Base-by-base conservation (phyloP, 2,888 invertebrate genomes). In the Taenaris catops region DNA sequence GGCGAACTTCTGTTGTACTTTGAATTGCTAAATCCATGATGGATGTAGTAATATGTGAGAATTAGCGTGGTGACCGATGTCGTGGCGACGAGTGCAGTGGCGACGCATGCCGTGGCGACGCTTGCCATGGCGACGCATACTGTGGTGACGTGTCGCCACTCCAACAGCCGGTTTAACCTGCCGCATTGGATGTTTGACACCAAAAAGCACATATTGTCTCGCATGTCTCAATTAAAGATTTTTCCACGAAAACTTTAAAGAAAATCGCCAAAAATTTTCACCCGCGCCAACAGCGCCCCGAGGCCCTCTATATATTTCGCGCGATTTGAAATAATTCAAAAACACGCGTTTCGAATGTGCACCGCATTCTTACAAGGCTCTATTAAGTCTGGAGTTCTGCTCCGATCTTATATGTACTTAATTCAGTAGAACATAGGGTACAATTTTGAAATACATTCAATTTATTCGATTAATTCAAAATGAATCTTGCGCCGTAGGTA, bases 311-410 rank as follows among this genome's bases (percentile, higher is more conserved):
- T 43, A 47, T 47, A 53, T 52, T 54, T 51, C 49, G 60, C 63
- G 63, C 71, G 63, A 65, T 65, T 64, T 63, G 62, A 60, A 62
- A 67, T 71, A 65, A 65, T 65, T 65, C 58, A 70, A 72, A 72
- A 72, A 65, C 53, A 55, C 53, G 55, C 58, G 62, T 64, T 63
- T 65, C 59, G 49, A 59, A 62, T 66, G 63, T 53, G 59, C 55
- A 48, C 49, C 49, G 62, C 59, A 71, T 73, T 72, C 69, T 54
- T 64, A 59, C 65, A 59, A 60, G 63, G 49, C 58, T 71, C 63
- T 72, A 67, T 70, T 72, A 69, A 66, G 58, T 58, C 47, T 41
- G 32, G 34, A 26, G 6, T 2, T 11, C 12, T 7, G 4, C 7
- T 10, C 10, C 21, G 9, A n/a, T n/a, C 28, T 6, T 50, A 42